Base-by-base conservation (phyloP, 1,140 invertebrate species). In the Triops cancriformis region DNA sequence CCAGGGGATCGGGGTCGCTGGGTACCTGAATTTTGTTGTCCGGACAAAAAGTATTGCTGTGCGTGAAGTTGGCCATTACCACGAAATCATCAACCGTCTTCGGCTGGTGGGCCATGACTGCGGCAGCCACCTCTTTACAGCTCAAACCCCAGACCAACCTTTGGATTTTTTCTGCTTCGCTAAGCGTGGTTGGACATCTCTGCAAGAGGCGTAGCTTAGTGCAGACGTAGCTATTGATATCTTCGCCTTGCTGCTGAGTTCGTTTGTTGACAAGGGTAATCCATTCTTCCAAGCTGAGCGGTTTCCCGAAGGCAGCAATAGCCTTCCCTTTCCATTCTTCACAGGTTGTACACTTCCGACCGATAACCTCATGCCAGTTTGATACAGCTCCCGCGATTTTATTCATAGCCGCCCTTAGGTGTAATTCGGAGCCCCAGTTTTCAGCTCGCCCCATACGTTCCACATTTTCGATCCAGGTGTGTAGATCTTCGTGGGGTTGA, bases 231-330 rank as follows among this genome's bases (percentile, higher is more conserved):
- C 43, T 31, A 27, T 27, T 64, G 23, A 28, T 77, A 27, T 12
- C 28, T 72, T 77, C 76, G 0, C 43, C 43, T n/a, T 27, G 76
- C 6, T 27, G 10, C 26, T 77, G 76, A 31, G 27, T 4, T n/a
- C 76, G n/a, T 72, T 28, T 72, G 18, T 77, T 72, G 26, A 72
- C 64, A 11, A 77, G n/a, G 2, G 26, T 45, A 0, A 23, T 23
- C 76, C 76, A 77, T 72, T 77, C 76, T 72, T 77, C 76, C n/a
- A 77, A 27, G 6, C 23, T 77, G 23, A 77, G 76, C n/a, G 7
- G 10, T 14, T 37, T 11, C 26, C 51, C 76, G 37, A 77, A 77
- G 12, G 76, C 76, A 10, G 43, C 51, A 18, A 31, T 73, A n/a
- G 72, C 23, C 6, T n/a, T 37, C 4, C 3, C 64, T n/a, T 72